Evolutionary conservation across 1,140 invertebrate genomes (phyloP), one percentile per base, ranked within the genome.

Genomic region (Leguminivora glycinivorella): DNA sequence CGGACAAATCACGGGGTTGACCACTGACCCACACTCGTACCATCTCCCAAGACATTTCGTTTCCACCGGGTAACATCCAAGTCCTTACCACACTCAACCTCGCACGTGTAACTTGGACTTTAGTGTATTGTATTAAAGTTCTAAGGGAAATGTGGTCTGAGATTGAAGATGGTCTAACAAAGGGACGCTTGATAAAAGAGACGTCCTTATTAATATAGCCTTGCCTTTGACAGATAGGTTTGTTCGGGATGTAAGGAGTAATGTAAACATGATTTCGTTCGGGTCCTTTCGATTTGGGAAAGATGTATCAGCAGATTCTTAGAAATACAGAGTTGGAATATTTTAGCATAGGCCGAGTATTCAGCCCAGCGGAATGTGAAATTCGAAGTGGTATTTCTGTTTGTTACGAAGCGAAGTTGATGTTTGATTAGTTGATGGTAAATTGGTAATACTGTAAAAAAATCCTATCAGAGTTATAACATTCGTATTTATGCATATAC

Each of bases 161-260:
- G n/a, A 47, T 47, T 52, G 17, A 52, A 6, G 19, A 22, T 52
- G 19, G 47, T 52, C 17, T 52, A 52, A 63, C 58, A 63, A 63
- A 63, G 58, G 29, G 58, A n/a, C 47, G 14, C 17, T 17, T 22
- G 58, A 63, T 63, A 63, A 63, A 63, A 63, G 58, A 29, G 58
- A 63, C 58, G 58, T 63, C 58, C 58, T 63, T 63, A 63, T 63
- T 63, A 63, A 63, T 63, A 29, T 63, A 63, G 58, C 26, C 58
- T 26, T 63, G 26, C 29, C 58, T 63, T 34, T 63, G 58, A 63
- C 58, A 63, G 58, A 63, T 63, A 63, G 26, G 31, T 29, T 34
- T 63, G 58, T 63, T 63, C 26, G 58, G 26, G 58, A 63, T 63
- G 26, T 63, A 17, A 31, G 58, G 24, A 63, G 58, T 63, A 63